phyloP scores from a whole-genome alignment of 2,113 vertebrate species.

The Setophaga kirtlandii region DNA sequence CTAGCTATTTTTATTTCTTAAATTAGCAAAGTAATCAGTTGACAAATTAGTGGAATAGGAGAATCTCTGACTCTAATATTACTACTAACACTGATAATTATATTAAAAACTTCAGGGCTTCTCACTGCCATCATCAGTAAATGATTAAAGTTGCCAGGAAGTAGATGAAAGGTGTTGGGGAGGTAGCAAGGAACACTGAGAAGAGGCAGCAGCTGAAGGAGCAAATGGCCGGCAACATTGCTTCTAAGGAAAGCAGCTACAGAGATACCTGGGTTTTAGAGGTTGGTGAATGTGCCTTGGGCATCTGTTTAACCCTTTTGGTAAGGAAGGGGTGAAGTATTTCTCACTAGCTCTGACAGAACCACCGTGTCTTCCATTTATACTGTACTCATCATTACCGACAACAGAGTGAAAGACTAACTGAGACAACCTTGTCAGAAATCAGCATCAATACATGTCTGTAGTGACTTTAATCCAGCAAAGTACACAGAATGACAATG shows the following conservation, averaged over 20 bases:
- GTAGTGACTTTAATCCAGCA: not conserved
- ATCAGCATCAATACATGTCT: not conserved
- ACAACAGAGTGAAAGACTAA: not conserved
- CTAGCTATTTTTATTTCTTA: not conserved
- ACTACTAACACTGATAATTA: not conserved
- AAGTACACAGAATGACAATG: not conserved
- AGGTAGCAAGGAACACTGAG: not conserved
- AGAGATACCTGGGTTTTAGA: not conserved
- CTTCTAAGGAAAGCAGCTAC: not conserved
- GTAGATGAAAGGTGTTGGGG: not conserved
- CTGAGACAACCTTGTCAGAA: not conserved
- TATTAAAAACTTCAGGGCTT: not conserved
- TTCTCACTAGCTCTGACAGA: not conserved
- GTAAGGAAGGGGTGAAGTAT: not conserved
- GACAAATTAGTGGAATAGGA: not conserved
- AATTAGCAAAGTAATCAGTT: not conserved
- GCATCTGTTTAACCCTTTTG: not conserved
- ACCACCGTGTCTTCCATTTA: rapidly evolving
- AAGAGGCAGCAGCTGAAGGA: not conserved
- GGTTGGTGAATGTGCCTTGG: not conserved
- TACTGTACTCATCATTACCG: not conserved
- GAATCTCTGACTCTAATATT: not conserved
- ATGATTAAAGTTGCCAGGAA: not conserved
- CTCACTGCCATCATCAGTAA: not conserved
- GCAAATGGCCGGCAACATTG: not conserved